A percentile compares a stretch with the other conserved stretches of the same genome.
phyloP scores from a whole-genome alignment of 2,797 vertebrate species.

The Aeoliscus strigatus region DNA sequence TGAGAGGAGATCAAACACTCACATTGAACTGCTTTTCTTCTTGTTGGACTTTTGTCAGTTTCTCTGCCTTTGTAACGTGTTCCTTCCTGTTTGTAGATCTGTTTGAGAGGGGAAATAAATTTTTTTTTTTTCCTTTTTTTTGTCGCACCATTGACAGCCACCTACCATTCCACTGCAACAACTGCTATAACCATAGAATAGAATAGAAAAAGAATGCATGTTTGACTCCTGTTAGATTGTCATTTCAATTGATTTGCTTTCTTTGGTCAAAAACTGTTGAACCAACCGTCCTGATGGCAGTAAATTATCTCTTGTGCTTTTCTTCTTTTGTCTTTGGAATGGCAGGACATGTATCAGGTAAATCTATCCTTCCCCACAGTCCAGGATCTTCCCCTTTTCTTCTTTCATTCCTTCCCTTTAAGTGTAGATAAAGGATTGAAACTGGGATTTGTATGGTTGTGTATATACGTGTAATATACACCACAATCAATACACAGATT shows the following conservation, averaged over 20 bases:
- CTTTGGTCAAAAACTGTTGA: constrained; percentile 37
- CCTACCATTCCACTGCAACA: constrained; percentile 1
- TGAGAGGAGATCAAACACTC: constrained; percentile 9
- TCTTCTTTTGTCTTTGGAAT: constrained; percentile 86
- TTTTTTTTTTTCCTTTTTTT: background rate
- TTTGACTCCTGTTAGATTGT: too few relatives aligned
- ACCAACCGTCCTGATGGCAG: constrained; percentile 76
- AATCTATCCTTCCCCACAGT: constrained; percentile 67
- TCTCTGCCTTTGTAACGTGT: background rate
- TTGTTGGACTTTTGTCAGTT: background rate
- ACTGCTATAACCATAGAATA: too few relatives aligned
- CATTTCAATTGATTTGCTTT: constrained; percentile 9
- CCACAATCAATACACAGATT: constrained; percentile 32
- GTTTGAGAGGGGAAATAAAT: background rate
- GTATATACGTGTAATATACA: constrained; percentile 28
- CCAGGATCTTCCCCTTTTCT: constrained; percentile 46
- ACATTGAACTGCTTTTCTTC: background rate
- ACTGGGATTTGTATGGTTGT: constrained; percentile 74
- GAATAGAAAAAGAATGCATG: too few relatives aligned
- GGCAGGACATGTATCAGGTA: constrained; percentile 97
- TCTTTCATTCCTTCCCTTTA: constrained; percentile 39
- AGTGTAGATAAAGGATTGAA: constrained; percentile 71
- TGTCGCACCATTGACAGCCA: constrained; percentile 1
- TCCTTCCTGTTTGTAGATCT: background rate
- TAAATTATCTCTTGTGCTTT: constrained; percentile 89